Percentiles rank a stretch among this genome's conserved stretches.
phyloP scores from a whole-genome alignment of 2,888 invertebrate species.

The Lasioglossum calceatum region DNA sequence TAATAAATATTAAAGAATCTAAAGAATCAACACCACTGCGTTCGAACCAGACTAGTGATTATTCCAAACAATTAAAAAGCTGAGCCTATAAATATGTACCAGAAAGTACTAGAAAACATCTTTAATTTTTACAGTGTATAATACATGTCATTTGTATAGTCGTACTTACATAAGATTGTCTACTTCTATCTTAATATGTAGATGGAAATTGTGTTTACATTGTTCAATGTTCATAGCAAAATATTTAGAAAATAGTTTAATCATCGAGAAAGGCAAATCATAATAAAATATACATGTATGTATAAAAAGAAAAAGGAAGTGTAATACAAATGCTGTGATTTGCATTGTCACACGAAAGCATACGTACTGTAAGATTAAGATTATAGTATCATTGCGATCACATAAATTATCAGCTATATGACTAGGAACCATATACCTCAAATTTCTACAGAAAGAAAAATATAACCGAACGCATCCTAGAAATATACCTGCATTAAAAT shows the following conservation, averaged over 20 bases:
- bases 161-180: conserved; percentile 34
- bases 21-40: conserved; percentile 45
- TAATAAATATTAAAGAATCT: conserved; percentile 81
- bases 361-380: conserved; percentile 23
- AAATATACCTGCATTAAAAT: conserved; percentile 27
- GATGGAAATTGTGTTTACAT: conserved; percentile 16
- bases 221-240: conserved; percentile 17
- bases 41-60: not conserved
- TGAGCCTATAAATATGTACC: not conserved
- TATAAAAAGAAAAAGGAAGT: conserved; percentile 12
- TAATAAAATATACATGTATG: conserved; percentile 22
- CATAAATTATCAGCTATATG: conserved; percentile 50
- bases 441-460: conserved; percentile 42
- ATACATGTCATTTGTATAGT: conserved; percentile 19
- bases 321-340: conserved; percentile 13
- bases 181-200: conserved; percentile 14
- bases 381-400: conserved; percentile 23
- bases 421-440: conserved; percentile 59
- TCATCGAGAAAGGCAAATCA: not conserved
- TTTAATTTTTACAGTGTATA: conserved; percentile 41
- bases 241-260: conserved; percentile 15
- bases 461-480: conserved; percentile 25
- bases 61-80: not conserved
- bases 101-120: conserved; percentile 13
- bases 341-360: conserved; percentile 32